Evolutionary conservation across 2,888 invertebrate genomes (phyloP), one percentile per base, ranked within the genome.

Genomic region (Nudaria mundana): DNA sequence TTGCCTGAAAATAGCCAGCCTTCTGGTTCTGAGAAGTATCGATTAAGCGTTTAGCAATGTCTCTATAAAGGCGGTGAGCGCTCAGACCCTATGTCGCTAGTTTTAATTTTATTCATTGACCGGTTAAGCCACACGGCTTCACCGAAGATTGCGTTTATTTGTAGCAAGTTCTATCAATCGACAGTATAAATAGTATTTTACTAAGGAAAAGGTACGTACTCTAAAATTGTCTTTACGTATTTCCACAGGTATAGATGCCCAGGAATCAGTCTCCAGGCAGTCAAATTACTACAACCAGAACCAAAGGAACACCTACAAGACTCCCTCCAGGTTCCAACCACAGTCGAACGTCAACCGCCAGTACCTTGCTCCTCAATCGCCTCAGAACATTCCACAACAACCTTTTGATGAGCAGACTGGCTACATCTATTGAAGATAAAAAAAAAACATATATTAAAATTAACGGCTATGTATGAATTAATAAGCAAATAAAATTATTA

Each of bases 341-440:
- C 35, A 35, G 8, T 10, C 15, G 1, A 8, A 14, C 2, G 28
- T 35, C 14, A 35, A 28, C 28, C 35, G 35, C 11, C 28, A 35
- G 20, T 35, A 35, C 5, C 13, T 22, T 20, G 37, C 35, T 29
- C 48, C 45, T 15, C 45, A 48, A 1, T 34, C 40, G 15, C 44
- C 42, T 33, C 52, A 51, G 37, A 46, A 52, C 38, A 24, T 36
- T 30, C 35, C 26, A 10, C 35, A 35, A 14, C 35, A 38, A 16
- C 5, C 25, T 7, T 38, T 38, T 13, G 32, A 38, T 14, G 38
- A 38, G 18, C 10, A 38, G n/a, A 38, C 38, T 8, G 38, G 38
- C 13, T 38, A 38, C 22, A 31, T 32, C 7, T 38, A 38, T 18
- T 38, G n/a, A 38, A 26, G 12, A 31, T 13, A 0, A 7, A 18